Conservation (phyloP, 2,888 invertebrate species). For the Ophion slaviceki region DNA sequence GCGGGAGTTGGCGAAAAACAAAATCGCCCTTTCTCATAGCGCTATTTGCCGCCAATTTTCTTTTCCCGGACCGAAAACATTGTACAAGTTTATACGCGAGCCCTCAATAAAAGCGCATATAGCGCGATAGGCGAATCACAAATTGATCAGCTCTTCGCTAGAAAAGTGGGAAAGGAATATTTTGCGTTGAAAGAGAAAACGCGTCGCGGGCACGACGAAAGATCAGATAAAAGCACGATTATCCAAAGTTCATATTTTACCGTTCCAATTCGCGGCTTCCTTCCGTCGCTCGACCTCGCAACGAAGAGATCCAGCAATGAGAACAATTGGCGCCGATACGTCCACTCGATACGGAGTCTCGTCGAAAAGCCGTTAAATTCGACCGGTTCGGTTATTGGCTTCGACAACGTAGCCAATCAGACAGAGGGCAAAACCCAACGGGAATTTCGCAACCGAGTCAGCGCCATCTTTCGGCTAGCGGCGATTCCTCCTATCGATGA, state of each 20-base stretch:
- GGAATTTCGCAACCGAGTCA: neutral
- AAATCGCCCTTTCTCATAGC: neutral
- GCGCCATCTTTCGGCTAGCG: neutral
- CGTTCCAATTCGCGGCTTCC: neutral
- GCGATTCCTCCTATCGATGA: neutral
- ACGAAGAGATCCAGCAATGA: neutral
- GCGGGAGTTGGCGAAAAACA: neutral
- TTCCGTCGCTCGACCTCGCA: neutral
- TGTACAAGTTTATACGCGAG: slow-evolving; percentile 52
- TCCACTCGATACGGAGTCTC: neutral
- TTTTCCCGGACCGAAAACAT: slow-evolving; percentile 20
- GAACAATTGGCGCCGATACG: neutral
- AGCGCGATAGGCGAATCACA: neutral
- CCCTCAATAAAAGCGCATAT: slow-evolving; percentile 9
- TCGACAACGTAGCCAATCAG: neutral
- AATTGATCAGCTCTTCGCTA: neutral
- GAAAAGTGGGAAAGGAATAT: neutral
- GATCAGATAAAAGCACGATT: neutral
- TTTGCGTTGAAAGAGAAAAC: neutral
- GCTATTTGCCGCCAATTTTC: neutral
- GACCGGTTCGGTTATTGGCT: neutral
- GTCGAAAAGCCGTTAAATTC: neutral
- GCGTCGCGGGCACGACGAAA: neutral
- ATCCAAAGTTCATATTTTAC: neutral
- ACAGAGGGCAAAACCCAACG: neutral